Base-by-base conservation (phyloP, 2,888 invertebrate species). In the Drosophila merina region DNA sequence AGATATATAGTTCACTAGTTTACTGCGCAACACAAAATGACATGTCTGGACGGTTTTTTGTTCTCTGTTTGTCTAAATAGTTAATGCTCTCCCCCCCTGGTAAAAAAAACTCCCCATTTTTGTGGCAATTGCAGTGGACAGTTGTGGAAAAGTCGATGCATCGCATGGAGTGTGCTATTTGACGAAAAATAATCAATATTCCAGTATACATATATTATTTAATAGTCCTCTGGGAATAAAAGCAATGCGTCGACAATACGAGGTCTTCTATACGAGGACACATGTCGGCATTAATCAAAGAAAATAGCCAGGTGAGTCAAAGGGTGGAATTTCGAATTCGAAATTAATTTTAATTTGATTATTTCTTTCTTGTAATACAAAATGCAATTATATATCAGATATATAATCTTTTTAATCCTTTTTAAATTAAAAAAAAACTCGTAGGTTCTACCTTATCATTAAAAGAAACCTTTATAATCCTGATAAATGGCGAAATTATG, bases 11-110 rank as follows among this genome's bases (percentile, higher is more conserved):
- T 68, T 73, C 62, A 56, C 62, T 73, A 68, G 83, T 72, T 84
- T 76, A 82, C 85, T 77, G 81, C 83, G 86, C 83, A 82, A 69
- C 50, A 48, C 45, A 50, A 54, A 57, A 57, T 63, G 79, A 77
- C 79, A 75, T 77, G 74, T 20, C 47, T 4, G 44, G 45, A 42
- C 40, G 38, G 30, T 54, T 63, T 50, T 47, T 44, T 52, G 20
- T 20, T 70, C 57, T 57, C 45, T 31, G 56, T 70, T 62, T 59
- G 54, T 38, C 47, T 78, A 57, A 76, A 80, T 81, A 79, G 79
- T 79, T 75, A 57, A 74, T 72, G 63, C 20, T 20, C 20, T 9
- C 25, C 6, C 57, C 25, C 8, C 25, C 8, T 28, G 6, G 33
- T 36, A 36, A n/a, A n/a, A n/a, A 30, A 38, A 9, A 10, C 42